Evolutionary conservation across 2,113 vertebrate species (phyloP), one percentile per base, ranked within the genome.

Genomic region (Phyllostomus hastatus): DNA sequence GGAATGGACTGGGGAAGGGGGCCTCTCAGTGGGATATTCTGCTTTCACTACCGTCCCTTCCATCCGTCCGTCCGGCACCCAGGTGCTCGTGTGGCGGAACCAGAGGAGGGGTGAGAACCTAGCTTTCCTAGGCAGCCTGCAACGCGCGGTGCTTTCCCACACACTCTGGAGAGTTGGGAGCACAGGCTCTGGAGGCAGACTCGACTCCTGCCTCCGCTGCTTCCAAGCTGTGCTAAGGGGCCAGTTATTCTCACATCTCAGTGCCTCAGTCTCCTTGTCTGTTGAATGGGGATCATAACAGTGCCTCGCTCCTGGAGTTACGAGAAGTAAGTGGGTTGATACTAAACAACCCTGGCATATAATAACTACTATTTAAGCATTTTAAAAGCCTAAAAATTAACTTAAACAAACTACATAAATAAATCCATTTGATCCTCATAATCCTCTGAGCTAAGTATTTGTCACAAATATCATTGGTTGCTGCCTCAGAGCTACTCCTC

Each of bases 91-190:
- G 15, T 61, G 26, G 19, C 7, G n/a, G 81, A 84, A 57, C 33
- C 72, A 26, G 41, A 57, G 10, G 24, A 67, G 4, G 31, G 24
- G 26, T 2, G 50, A 46, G 38, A 54, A 48, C 15, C 4, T 15
- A 57, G 61, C n/a, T 50, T 35, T n/a, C 20, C 35, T 15, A 22
- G 50, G 38, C 14, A 57, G 17, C 4, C n/a, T 10, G 31, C 28
- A 31, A 3, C 1, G 0, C 0, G 3, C 0, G 1, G 4, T 1
- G 11, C 17, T 79, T 80, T 35, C 28, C 10, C 38, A 50, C 20
- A 48, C 4, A 0, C 24, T 50, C 57, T 26, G 20, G 33, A 78
- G 85, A 85, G 2, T 26, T 35, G 31, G 31, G 31, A 50, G 2
- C 20, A 8, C 2, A 31, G 11, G 33, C 64, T 35, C 28, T 5